Evolutionary conservation across 2,888 invertebrate genomes (phyloP), one percentile per base, ranked within the genome.

Genomic region (Yponomeuta sedellus): DNA sequence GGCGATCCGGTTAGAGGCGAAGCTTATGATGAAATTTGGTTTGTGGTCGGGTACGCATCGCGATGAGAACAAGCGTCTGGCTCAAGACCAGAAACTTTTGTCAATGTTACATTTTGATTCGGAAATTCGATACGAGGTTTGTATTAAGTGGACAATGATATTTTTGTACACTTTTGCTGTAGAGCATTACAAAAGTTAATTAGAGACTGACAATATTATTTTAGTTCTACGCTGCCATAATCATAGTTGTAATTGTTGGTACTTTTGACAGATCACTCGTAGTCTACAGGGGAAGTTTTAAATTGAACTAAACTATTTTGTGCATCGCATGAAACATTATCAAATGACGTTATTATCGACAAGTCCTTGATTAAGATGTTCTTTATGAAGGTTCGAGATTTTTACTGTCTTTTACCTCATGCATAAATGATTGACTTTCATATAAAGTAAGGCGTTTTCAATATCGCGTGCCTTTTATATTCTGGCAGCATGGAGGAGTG

Each of bases 11-110:
- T 28, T 57, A 22, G 28, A 74, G 74, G 71, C 72, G 65, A 70
- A 74, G 78, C 77, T 80, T 81, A 81, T 76, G 75, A 77, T 72
- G 74, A 75, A 75, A 76, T 76, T 76, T 79, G 75, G 75, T 75
- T 71, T 77, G 78, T 77, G 75, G 69, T 66, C 68, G 68, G 67
- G 70, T 68, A 68, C 68, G 67, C 67, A 72, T 61, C 68, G 69
- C 73, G 73, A 77, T 77, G 77, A 79, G 75, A 75, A 78, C 74
- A 73, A 73, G 78, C 74, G 78, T 67, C 58, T 62, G 58, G 59
- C 44, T 65, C 59, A 61, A 59, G 40, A 64, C 65, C 67, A 64
- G 61, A 44, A 67, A 61, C 58, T 65, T 66, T 61, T 65, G 65
- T 56, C 61, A 56, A 59, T 57, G 40, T 34, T 61, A 61, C 39